Percentiles rank a stretch among this genome's conserved stretches.
Conservation (phyloP, 2,888 invertebrate genomes). For the Leistus spinibarbis region DNA sequence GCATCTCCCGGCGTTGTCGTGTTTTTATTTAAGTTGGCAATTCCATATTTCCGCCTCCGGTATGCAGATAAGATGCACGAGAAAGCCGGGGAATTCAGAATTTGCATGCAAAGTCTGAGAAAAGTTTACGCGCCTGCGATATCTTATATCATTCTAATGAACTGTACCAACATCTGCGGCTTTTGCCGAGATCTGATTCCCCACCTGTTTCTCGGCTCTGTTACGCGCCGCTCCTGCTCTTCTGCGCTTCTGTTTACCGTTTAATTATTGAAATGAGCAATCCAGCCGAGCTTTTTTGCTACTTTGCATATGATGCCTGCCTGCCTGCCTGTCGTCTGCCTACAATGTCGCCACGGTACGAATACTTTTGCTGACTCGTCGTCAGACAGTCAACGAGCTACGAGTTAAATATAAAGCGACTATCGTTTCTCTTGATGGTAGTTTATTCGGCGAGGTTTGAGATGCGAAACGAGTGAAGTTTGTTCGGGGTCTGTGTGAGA, state of each 20-base stretch:
- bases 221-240: neutral
- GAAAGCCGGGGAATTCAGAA: constrained; percentile 7
- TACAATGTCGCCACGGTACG: neutral
- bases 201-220: constrained; percentile 10
- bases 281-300: neutral
- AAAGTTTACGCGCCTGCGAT: constrained; percentile 15
- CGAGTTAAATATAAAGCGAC: neutral
- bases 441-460: neutral
- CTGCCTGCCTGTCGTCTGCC: neutral
- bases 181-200: neutral
- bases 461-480: no score
- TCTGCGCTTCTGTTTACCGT: constrained; percentile 13
- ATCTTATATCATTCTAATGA: constrained; percentile 36
- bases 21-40: constrained; percentile 37
- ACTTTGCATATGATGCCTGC: neutral
- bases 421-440: neutral
- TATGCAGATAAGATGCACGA: constrained; percentile 36
- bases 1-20: neutral
- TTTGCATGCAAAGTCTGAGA: constrained; percentile 24
- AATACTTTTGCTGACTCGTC: no score
- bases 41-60: constrained; percentile 30
- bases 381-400: no score
- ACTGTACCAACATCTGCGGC: constrained; percentile 15
- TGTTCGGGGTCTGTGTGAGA: neutral
- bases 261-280: constrained; percentile 23